Evolutionary conservation across 64 coral and sea anemone genomes (phyloP), one percentile per base, ranked within the genome.

Genomic region (Montipora sp.): DNA sequence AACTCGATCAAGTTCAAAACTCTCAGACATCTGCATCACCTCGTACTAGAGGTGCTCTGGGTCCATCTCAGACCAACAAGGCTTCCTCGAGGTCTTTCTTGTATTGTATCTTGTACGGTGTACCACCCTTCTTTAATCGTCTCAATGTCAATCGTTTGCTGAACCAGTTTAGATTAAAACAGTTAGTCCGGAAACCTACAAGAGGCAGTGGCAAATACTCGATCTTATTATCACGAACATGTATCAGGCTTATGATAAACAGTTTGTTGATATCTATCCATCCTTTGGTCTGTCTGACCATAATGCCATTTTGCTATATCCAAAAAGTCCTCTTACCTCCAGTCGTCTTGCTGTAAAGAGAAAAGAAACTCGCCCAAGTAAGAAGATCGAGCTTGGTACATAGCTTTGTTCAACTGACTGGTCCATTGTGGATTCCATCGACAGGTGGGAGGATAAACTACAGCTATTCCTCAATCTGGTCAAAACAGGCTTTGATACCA

Each of bases 401-500:
- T 87, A 91, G 57, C 78, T 95, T 14, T 48, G 83, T 20, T 95
- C 94, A 8, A 44, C 91, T 43, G 94, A 95, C 69, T 91, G 89
- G 88, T 90, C 93, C 58, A 76, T 90, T 4, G 59, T 96, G 0
- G 61, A 89, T 11, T 18, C 43, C 45, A 5, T 55, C 10, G 47
- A 51, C 18, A 51, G 59, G 6, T 93, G 95, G n/a, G 80, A 93
- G 8, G 21, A 67, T 44, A 93, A 93, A 67, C 79, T 90, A 51
- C 74, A 67, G 18, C 83, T 10, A 78, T 92, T 47, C 2, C 14
- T 7, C 58, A 92, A 27, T 23, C 36, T 89, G 0, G 15, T 92
- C 0, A 75, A 76, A 9, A 24, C 24, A 19, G 77, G 94, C 7
- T 0, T 89, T 5, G 61, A 96, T 13, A 51, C 43, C 19, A 92